Evolutionary conservation across 2,797 vertebrate species (phyloP).

Genomic region (Gorsachius magnificus): DNA sequence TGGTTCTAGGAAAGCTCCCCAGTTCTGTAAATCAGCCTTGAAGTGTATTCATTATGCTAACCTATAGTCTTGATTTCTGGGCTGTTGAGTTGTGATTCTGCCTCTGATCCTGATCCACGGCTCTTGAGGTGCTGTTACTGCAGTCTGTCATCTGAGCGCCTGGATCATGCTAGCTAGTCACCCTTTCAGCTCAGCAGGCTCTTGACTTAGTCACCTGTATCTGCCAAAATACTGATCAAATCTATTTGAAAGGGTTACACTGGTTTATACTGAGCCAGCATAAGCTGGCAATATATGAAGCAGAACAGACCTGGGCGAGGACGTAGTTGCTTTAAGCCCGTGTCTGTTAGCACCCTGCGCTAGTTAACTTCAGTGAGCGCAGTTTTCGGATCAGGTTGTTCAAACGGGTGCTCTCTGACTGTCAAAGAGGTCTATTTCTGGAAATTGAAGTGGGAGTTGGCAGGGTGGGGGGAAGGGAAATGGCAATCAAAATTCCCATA

Average conservation of each 20-base stretch:
- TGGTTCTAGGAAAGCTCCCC: neutral
- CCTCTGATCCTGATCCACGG: neutral
- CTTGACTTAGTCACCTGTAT: neutral
- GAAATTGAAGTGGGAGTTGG: constrained; percentile 41
- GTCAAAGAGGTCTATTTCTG: constrained; percentile 37
- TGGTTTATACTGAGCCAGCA: neutral
- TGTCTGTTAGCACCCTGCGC: neutral
- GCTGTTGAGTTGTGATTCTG: neutral
- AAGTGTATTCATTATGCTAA: neutral
- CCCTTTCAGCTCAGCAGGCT: neutral
- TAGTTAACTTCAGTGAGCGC: neutral
- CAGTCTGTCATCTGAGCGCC: neutral
- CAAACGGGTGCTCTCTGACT: neutral
- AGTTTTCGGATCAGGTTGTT: neutral
- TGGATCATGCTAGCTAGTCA: neutral
- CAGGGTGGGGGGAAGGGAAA: neutral
- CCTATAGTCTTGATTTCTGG: neutral
- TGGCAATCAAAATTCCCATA: constrained; percentile 19
- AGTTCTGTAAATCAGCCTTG: neutral
- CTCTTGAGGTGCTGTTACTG: neutral
- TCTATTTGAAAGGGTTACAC: neutral
- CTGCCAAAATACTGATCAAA: neutral
- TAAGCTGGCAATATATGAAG: neutral
- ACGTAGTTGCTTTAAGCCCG: neutral
- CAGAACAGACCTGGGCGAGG: neutral